A percentile compares a stretch with the other conserved stretches of the same genome.
phyloP scores from a whole-genome alignment of 2,113 vertebrate genomes.

The Psittacus erithacus region DNA sequence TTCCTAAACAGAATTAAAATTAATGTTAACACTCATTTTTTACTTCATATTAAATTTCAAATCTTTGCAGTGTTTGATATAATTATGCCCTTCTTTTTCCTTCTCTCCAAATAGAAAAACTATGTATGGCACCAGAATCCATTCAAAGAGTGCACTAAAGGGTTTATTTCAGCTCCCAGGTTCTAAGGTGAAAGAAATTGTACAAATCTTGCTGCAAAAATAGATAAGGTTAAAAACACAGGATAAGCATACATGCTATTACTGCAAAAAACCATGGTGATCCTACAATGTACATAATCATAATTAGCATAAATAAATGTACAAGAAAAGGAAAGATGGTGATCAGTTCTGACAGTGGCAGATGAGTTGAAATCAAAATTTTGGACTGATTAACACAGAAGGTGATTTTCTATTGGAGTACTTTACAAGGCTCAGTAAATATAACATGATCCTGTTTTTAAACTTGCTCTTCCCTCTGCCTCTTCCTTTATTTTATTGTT shows the following conservation, averaged over 20 bases:
- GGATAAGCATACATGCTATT: background rate
- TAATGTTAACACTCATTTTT: background rate
- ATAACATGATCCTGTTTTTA: background rate
- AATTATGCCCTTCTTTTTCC: background rate
- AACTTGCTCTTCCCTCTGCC: background rate
- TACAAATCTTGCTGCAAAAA: background rate
- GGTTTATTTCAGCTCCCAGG: background rate
- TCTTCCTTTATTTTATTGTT: background rate
- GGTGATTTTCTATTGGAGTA: background rate
- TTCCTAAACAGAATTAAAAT: background rate
- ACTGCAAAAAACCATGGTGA: fast-evolving
- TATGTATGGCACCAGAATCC: background rate
- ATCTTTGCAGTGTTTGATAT: background rate
- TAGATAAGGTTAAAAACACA: background rate
- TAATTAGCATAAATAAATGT: background rate
- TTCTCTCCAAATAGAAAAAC: background rate
- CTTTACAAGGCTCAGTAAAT: background rate
- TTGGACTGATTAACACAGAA: background rate
- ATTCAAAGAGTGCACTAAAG: background rate
- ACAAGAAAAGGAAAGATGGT: background rate
- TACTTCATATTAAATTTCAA: background rate
- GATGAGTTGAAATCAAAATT: background rate
- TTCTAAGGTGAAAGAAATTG: background rate
- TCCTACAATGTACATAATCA: background rate
- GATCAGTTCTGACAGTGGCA: background rate